These are phyloP conservation scores for Scaptomyza montana DNA, from an alignment of 1,140 invertebrate species.

Conservation along the genomic window DNA sequence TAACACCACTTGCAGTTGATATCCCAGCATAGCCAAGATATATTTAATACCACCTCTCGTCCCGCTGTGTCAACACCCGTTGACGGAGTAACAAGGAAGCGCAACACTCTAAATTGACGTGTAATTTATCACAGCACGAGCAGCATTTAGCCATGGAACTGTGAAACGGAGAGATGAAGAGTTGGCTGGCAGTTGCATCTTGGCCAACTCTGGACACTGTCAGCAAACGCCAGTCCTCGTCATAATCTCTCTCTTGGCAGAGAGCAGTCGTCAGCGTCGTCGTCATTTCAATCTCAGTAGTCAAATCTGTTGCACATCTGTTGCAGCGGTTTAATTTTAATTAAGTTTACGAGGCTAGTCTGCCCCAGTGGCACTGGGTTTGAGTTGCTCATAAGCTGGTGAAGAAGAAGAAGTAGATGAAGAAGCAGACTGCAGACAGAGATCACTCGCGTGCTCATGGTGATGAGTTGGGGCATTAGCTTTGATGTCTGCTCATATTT, in stretches of 20 bases:
- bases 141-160: slow-evolving; percentile 76
- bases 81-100: slow-evolving; percentile 78
- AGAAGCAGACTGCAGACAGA: slow-evolving; percentile 19
- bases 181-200: slow-evolving; percentile 25
- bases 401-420: background rate
- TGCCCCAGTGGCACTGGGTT: slow-evolving; percentile 21
- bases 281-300: slow-evolving; percentile 59
- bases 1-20: slow-evolving; percentile 64
- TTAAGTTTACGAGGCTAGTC: slow-evolving; percentile 68
- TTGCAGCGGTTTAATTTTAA: slow-evolving; percentile 60
- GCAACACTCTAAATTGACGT: slow-evolving; percentile 75
- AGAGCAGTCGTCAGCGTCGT: slow-evolving; percentile 23
- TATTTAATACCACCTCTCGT: slow-evolving; percentile 45
- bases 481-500: slow-evolving; percentile 79
- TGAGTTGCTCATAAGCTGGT: slow-evolving; percentile 15
- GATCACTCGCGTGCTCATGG: slow-evolving; percentile 73
- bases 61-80: slow-evolving; percentile 66
- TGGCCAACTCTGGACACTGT: slow-evolving; percentile 18
- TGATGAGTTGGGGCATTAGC: slow-evolving; percentile 78
- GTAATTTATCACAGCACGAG: slow-evolving; percentile 77
- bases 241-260: slow-evolving; percentile 35
- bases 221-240: slow-evolving; percentile 41
- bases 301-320: slow-evolving; percentile 61
- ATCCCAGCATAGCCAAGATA: slow-evolving; percentile 12
- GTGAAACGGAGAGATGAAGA: slow-evolving; percentile 22